Percentiles rank a stretch among this genome's conserved stretches.
Evolutionary conservation across 2,888 invertebrate species (phyloP).

Genomic region (Drosophila ochracea): DNA sequence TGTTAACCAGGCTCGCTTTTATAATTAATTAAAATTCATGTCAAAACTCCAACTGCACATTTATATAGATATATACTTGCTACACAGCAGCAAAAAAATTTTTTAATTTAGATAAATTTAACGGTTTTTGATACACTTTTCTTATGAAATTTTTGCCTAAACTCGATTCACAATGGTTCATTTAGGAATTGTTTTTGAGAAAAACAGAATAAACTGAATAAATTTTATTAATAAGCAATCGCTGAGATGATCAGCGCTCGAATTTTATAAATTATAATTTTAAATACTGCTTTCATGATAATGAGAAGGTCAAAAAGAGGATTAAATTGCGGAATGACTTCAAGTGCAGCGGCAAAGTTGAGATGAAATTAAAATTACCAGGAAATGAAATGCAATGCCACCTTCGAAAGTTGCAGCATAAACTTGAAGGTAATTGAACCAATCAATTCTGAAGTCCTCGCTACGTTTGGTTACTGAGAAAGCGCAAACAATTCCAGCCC

Average conservation of each 20-base stretch:
- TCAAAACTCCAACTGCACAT: background rate
- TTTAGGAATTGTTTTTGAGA: background rate
- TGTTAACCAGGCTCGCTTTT: background rate
- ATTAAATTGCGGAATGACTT: background rate
- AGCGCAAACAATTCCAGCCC: constrained; percentile 21
- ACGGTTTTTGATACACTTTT: background rate
- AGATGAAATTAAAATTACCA: constrained; percentile 15
- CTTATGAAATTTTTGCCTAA: background rate
- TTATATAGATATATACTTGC: background rate
- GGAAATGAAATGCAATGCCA: constrained; percentile 24
- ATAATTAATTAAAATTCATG: background rate
- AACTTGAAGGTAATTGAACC: constrained; percentile 23
- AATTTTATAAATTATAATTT: background rate
- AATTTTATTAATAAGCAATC: background rate
- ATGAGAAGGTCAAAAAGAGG: background rate
- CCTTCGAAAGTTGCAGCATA: constrained; percentile 5
- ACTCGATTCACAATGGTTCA: background rate
- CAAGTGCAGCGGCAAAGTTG: background rate
- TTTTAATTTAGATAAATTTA: background rate
- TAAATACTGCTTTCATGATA: background rate
- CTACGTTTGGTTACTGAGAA: constrained; percentile 7
- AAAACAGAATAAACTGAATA: background rate
- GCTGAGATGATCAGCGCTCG: background rate
- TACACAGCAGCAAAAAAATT: background rate
- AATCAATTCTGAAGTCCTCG: background rate